Conservation (phyloP, 2,797 vertebrate species). For the Oceanodroma leucorhoa region DNA sequence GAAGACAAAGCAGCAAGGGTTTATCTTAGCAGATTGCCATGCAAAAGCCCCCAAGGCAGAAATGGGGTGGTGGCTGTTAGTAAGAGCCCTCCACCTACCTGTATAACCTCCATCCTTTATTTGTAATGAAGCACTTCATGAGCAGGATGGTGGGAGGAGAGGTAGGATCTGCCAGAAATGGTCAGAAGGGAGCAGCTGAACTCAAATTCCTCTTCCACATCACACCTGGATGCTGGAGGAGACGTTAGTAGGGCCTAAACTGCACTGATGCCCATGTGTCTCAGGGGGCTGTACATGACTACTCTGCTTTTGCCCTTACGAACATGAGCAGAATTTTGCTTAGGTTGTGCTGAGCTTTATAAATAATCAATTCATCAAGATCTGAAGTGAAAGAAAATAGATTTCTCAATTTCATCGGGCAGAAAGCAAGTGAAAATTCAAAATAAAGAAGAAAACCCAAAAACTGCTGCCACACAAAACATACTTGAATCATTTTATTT, state of each 20-base stretch:
- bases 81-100: neutral
- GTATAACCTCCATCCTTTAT: neutral
- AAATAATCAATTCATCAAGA: neutral
- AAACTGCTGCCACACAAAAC: slow-evolving; percentile 3
- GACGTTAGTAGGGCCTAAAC: neutral
- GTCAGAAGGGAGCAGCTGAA: neutral
- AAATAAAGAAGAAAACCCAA: neutral
- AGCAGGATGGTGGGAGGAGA: neutral
- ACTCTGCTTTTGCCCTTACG: neutral
- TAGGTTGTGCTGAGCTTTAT: neutral
- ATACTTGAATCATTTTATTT: slow-evolving; percentile 49
- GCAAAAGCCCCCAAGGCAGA: neutral
- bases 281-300: neutral
- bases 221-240: neutral
- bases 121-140: neutral
- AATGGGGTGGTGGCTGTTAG: neutral
- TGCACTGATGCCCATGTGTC: neutral
- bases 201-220: neutral
- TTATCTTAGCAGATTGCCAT: neutral
- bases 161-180: neutral
- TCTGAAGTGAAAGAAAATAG: neutral
- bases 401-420: neutral
- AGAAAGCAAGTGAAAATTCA: neutral
- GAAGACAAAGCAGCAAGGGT: neutral
- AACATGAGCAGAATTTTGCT: neutral